Conservation (phyloP, 2,888 invertebrate genomes). For the Mesorhabditis spiculigera region DNA sequence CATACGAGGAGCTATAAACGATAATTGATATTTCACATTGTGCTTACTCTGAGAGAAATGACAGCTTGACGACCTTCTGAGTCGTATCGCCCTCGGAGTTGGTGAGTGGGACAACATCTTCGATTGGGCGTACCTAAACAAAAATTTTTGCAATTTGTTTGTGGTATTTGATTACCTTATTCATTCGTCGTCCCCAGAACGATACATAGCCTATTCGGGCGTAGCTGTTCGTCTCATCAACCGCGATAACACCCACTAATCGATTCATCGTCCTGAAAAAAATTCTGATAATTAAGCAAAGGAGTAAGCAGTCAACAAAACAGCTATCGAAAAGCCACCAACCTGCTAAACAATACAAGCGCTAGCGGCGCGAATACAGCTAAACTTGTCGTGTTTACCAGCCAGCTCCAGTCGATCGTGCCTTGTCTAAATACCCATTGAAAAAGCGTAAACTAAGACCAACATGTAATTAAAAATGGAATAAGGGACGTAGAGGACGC, state of each 20-base stretch:
- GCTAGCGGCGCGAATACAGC: conserved; percentile 33
- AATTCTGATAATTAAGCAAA: neutral
- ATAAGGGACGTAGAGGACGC: conserved; percentile 36
- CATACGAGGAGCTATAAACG: conserved; percentile 17
- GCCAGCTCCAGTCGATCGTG: conserved; percentile 18
- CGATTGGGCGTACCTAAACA: conserved; percentile 16
- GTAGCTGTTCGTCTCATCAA: conserved; percentile 30
- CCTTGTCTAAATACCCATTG: conserved; percentile 9
- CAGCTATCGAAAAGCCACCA: neutral
- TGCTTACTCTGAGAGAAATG: conserved; percentile 16
- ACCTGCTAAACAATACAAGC: conserved; percentile 33
- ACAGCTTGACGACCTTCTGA: conserved; percentile 22
- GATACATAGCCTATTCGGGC: conserved; percentile 39
- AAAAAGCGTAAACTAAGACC: neutral
- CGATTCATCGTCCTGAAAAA: conserved; percentile 36
- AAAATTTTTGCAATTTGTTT: neutral
- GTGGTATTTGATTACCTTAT: conserved; percentile 14
- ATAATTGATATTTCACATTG: conserved; percentile 10
- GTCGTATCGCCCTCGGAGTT: conserved; percentile 17
- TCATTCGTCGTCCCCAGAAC: conserved; percentile 34
- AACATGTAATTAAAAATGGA: conserved; percentile 16
- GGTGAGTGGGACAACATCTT: conserved; percentile 24
- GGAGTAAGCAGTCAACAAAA: no score
- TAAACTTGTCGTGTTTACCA: conserved; percentile 17
- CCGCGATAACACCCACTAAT: conserved; percentile 44